Conservation (phyloP, 2,888 invertebrate genomes). For the Coelogynopora nodosa region DNA sequence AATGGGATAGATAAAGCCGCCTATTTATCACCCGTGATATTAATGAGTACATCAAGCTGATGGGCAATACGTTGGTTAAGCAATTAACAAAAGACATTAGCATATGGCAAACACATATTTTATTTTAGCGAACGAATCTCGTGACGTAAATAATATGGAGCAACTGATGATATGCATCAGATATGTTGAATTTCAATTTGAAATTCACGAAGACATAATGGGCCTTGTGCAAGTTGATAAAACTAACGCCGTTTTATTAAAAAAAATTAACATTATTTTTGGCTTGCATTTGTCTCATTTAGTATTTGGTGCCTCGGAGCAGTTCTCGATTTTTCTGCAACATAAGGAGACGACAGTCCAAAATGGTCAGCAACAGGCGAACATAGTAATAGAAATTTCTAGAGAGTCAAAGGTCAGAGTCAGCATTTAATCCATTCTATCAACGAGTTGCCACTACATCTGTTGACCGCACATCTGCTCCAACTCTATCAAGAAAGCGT, state of each 20-base stretch:
- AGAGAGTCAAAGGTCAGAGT: background rate
- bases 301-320: background rate
- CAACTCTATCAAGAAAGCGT: slow-evolving; percentile 20
- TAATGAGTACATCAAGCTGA: background rate
- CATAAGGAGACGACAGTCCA: slow-evolving; percentile 8
- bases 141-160: background rate
- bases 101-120: background rate
- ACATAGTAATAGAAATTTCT: background rate
- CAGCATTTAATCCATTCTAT: slow-evolving; percentile 7
- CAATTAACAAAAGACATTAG: slow-evolving; percentile 3
- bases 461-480: slow-evolving; percentile 12
- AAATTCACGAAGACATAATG: background rate
- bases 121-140: background rate
- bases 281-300: too few relatives aligned
- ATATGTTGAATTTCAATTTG: background rate
- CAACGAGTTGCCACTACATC: slow-evolving; percentile 12
- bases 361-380: background rate
- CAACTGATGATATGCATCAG: background rate
- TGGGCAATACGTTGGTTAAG: background rate
- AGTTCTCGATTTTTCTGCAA: background rate
- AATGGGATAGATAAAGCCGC: slow-evolving; percentile 10
- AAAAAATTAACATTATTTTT: background rate
- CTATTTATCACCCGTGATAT: background rate
- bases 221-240: slow-evolving; percentile 26
- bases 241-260: background rate